phyloP scores from a whole-genome alignment of 2,888 invertebrate species.

The Malthinus flaveolus region DNA sequence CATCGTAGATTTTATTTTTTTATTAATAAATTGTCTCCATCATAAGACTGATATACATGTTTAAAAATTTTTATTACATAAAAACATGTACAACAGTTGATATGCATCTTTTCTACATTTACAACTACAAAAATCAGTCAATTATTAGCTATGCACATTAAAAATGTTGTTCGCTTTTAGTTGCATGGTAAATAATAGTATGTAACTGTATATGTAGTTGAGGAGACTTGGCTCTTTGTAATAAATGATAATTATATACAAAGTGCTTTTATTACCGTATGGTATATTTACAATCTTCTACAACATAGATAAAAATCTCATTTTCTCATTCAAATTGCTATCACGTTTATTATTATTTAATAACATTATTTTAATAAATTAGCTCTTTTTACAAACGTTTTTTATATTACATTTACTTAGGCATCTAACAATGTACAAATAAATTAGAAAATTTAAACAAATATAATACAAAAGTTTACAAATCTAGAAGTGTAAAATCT shows the following conservation, averaged over 20 bases:
- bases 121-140: slow-evolving; percentile 40
- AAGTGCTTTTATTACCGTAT: slow-evolving; percentile 37
- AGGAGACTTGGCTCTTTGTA: slow-evolving; percentile 44
- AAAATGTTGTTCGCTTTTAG: no score
- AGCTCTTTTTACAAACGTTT: slow-evolving; percentile 25
- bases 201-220: slow-evolving; percentile 33
- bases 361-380: slow-evolving; percentile 27
- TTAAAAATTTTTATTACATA: slow-evolving; percentile 47
- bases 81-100: slow-evolving; percentile 52
- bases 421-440: slow-evolving; percentile 24
- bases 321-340: slow-evolving; percentile 44
- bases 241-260: slow-evolving; percentile 40
- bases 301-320: slow-evolving; percentile 43
- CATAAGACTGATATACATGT: slow-evolving; percentile 51
- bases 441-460: slow-evolving; percentile 18
- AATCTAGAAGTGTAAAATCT: slow-evolving; percentile 24
- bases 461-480: slow-evolving; percentile 24
- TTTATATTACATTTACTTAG: slow-evolving; percentile 26
- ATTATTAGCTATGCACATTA: slow-evolving; percentile 33
- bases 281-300: slow-evolving; percentile 34
- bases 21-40: slow-evolving; percentile 28
- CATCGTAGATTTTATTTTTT: slow-evolving; percentile 5
- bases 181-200: neutral
- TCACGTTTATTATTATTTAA: slow-evolving; percentile 31
- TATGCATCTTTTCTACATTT: slow-evolving; percentile 45